A percentile compares a stretch with the other conserved stretches of the same genome.
Conservation (phyloP, 1,140 invertebrate genomes). For the Drosophila truncata region DNA sequence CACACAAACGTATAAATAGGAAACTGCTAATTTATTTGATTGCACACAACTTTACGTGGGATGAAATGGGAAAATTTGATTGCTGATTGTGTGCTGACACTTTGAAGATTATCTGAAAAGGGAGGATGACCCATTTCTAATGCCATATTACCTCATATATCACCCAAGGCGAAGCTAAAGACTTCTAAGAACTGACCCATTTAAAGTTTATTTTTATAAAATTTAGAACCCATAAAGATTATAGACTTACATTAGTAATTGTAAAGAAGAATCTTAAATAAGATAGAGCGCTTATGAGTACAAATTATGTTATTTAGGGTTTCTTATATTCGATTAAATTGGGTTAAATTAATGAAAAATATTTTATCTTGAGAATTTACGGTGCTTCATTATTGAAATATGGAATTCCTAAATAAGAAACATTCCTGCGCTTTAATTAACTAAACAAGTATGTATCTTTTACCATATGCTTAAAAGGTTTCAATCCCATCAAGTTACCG, state of each 20-base stretch:
- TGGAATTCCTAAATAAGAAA: too few relatives aligned
- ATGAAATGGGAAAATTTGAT: constrained; percentile 9
- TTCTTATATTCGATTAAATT: neutral
- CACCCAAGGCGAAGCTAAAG: neutral
- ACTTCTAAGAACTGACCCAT: constrained; percentile 7
- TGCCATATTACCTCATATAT: constrained; percentile 4
- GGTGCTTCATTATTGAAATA: too few relatives aligned
- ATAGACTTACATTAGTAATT: neutral
- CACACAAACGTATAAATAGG: neutral
- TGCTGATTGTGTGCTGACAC: constrained; percentile 22
- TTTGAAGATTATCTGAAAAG: constrained; percentile 2
- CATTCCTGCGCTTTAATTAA: constrained; percentile 13
- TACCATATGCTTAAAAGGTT: neutral
- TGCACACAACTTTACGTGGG: constrained; percentile 19
- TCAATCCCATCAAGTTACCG: constrained; percentile 16
- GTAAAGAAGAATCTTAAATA: neutral
- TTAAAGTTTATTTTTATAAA: constrained; percentile 10
- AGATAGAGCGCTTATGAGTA: neutral
- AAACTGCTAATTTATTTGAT: constrained; percentile 25
- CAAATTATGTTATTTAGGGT: neutral
- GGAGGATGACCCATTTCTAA: neutral
- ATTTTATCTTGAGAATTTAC: neutral
- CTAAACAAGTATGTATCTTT: constrained; percentile 26
- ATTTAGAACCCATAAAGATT: constrained; percentile 1
- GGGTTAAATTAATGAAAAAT: neutral